Base-by-base conservation (phyloP, 2,888 invertebrate species). In the Myopa tessellatipennis region DNA sequence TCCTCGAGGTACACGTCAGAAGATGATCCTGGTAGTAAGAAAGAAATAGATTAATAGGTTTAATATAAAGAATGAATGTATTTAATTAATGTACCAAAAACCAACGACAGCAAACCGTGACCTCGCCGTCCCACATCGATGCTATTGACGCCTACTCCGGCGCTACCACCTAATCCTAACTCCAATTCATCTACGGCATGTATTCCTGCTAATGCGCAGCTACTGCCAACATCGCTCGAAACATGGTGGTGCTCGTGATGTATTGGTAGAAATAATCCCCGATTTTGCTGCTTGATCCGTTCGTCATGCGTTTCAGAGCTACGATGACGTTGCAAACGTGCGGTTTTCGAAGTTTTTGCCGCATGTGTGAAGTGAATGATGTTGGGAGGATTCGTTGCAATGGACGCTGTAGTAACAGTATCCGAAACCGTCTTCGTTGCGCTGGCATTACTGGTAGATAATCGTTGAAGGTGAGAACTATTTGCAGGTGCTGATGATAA, bases 301-400 rank as follows among this genome's bases (percentile, higher is more conserved):
- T 89, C 88, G 74, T 89, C 88, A 71, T 88, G 88, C 36, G 87
- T 88, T 71, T 89, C 90, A 1, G 88, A 89, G 78, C 89, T 89
- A 63, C 88, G 86, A 83, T 89, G 89, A 8, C 90, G 86, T 81
- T 89, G 89, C 72, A 89, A 79, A 55, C 89, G 88, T 36, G 85
- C 82, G 74, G 84, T 82, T 79, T 88, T 87, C 71, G 80, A 69
- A 16, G 18, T 16, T 4, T 72, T 76, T 8, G 45, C 34, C 34
- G 60, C 45, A 10, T 26, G 55, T 77, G 55, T 74, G 52, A 79
- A 74, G 18, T 55, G 76, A 77, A 78, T 77, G 76, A 79, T 80
- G 74, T 79, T 80, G 52, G 80, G 55, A 6, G 74, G 74, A 63
- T 61, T 78, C 70, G 74, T 73, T 68, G 73, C 61, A 10, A 71